Evolutionary conservation across 2,113 vertebrate genomes (phyloP).

Genomic region (Trematocara nigrifrons): DNA sequence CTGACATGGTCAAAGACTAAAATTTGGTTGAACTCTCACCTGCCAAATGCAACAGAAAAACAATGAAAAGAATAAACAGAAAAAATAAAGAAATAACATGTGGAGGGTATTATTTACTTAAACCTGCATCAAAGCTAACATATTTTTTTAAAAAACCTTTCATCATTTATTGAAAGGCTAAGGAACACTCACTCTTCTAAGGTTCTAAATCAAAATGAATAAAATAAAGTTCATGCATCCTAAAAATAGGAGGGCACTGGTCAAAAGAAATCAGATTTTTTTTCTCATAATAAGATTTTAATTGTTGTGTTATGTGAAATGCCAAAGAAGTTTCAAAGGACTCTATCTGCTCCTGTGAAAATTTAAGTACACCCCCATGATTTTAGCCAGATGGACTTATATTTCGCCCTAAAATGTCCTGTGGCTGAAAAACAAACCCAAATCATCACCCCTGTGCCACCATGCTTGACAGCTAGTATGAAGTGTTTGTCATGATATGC

Average conservation of each 20-base stretch:
- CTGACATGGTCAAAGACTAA: background rate
- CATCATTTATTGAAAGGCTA: background rate
- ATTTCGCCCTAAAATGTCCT: background rate
- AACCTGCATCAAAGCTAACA: background rate
- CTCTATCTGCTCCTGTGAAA: background rate
- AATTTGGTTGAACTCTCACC: background rate
- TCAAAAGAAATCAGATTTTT: background rate
- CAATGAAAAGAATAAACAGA: background rate
- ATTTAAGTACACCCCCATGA: background rate
- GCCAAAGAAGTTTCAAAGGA: background rate
- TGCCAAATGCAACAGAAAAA: background rate
- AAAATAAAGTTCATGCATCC: background rate
- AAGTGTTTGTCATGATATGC: background rate
- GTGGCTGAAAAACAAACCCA: background rate
- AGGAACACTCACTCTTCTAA: background rate
- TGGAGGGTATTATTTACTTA: background rate
- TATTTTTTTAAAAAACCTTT: fast-evolving
- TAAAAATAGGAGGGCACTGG: background rate
- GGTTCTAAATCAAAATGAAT: background rate
- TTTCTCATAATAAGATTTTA: background rate
- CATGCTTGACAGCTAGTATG: background rate
- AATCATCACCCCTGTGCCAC: background rate
- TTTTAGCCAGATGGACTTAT: background rate
- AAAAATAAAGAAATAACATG: background rate
- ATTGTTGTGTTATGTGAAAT: background rate